These are phyloP conservation scores for Cheiracanthium punctorium DNA, from an alignment of 2,888 invertebrate genomes.

Conservation along the genomic window DNA sequence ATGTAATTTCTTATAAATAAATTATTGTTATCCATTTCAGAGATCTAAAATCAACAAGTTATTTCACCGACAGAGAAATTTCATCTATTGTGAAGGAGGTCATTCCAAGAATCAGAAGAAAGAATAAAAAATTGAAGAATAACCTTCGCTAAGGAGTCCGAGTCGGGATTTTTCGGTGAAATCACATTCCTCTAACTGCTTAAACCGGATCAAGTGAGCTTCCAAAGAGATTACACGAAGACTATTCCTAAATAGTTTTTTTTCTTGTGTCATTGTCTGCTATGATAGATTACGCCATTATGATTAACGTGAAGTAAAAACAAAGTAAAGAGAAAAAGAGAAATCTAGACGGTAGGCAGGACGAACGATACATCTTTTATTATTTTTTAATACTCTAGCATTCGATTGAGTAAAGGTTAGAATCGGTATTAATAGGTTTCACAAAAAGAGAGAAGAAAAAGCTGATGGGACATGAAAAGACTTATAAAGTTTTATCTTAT, in stretches of 20 bases:
- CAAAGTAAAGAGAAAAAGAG: conserved; percentile 47
- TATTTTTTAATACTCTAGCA: conserved; percentile 39
- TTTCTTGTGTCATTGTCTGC: conserved; percentile 61
- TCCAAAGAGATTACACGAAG: conserved; percentile 53
- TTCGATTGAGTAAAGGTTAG: neutral
- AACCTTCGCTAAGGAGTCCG: conserved; percentile 12
- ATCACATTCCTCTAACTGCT: conserved; percentile 57
- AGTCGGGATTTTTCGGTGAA: conserved; percentile 40
- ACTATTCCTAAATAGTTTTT: conserved; percentile 61
- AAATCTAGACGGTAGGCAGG: conserved; percentile 46
- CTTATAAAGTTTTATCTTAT: too few species aligned
- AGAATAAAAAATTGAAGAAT: conserved; percentile 34
- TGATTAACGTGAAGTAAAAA: conserved; percentile 50
- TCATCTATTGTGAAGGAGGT: too few species aligned
- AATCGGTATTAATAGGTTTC: neutral
- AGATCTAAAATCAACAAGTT: conserved; percentile 59
- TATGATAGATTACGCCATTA: conserved; percentile 67
- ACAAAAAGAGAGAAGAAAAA: too few species aligned
- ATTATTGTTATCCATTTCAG: neutral
- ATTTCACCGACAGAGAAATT: too few species aligned
- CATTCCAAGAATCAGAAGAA: conserved; percentile 1
- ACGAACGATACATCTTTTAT: conserved; percentile 56
- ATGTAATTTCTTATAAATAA: too few species aligned
- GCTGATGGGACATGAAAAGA: too few species aligned
- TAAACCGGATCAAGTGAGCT: conserved; percentile 57